Base-by-base conservation (phyloP, 1,140 invertebrate genomes). In the Harpegnathos saltator region DNA sequence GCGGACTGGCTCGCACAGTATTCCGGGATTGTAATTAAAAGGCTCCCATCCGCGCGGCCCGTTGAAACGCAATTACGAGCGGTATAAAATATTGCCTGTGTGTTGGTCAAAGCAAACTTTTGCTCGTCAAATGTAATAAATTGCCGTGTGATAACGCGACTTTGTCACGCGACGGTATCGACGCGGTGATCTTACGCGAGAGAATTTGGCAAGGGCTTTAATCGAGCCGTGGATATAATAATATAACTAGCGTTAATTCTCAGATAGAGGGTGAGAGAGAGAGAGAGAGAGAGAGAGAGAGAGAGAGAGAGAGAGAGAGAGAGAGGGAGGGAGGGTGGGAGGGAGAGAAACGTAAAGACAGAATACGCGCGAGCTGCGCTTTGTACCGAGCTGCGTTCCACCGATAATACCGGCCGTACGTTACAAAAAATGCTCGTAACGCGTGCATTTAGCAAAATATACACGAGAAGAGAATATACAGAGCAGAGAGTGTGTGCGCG, bases 51-150 rank as follows among this genome's bases (percentile, higher is more conserved):
- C 22, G 50, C 29, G 5, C 50, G 4, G 11, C 26, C 15, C 38
- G 62, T 69, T 69, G 17, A 80, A 80, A 71, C 58, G 24, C 65
- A 71, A 78, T 78, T 78, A 69, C 50, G n/a, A 12, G 4, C 52
- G 22, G 33, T n/a, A 58, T 24, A 69, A 78, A 78, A 78, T 69
- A 58, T 44, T 68, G 38, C 68, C 66, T 63, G 17, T n/a, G n/a
- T n/a, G 44, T 80, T 58, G n/a, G 75, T 68, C n/a, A 11, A 26
- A 38, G 63, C 62, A 58, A 68, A 69, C 24, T 69, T 80, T 80
- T 80, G 44, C 29, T 69, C 7, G 33, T 48, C 22, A 80, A 69
- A 71, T 29, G 14, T 29, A 80, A 80, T 80, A 71, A 69, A 58
- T 69, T 58, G 14, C 44, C 38, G 38, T 48, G 5, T 17, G 26